These are phyloP conservation scores for Malurus splendens DNA, from an alignment of 2,797 vertebrate genomes.

Conservation along the genomic window DNA sequence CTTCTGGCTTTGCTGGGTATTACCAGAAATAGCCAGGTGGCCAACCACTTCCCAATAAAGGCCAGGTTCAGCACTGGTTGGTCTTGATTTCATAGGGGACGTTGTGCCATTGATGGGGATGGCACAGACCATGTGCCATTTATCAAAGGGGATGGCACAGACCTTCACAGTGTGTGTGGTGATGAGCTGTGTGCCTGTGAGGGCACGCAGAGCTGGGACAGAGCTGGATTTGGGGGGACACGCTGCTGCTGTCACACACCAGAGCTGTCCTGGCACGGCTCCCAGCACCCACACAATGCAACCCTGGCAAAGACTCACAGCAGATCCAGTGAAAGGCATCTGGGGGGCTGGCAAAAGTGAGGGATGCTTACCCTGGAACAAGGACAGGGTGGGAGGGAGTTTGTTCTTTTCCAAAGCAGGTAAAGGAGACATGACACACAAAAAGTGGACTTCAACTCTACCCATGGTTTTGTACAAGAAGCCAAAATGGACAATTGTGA, in stretches of 20 bases:
- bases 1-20: background rate
- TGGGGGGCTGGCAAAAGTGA: background rate
- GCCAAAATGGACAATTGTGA: fast-evolving
- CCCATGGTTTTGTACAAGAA: background rate
- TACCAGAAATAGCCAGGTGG: background rate
- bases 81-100: background rate
- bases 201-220: fast-evolving
- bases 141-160: background rate
- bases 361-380: background rate
- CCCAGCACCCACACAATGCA: background rate
- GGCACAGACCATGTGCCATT: background rate
- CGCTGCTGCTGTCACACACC: background rate
- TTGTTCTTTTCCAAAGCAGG: background rate
- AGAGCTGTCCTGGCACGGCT: background rate
- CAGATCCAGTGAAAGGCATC: background rate
- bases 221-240: background rate
- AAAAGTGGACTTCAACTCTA: background rate
- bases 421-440: background rate
- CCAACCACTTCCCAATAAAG: background rate
- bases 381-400: background rate
- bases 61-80: background rate
- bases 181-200: background rate
- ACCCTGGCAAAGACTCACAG: background rate
- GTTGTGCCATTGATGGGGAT: background rate
- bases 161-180: fast-evolving